These are phyloP conservation scores for Nothura maculosa DNA, from an alignment of 2,797 vertebrate genomes.

Conservation along the genomic window DNA sequence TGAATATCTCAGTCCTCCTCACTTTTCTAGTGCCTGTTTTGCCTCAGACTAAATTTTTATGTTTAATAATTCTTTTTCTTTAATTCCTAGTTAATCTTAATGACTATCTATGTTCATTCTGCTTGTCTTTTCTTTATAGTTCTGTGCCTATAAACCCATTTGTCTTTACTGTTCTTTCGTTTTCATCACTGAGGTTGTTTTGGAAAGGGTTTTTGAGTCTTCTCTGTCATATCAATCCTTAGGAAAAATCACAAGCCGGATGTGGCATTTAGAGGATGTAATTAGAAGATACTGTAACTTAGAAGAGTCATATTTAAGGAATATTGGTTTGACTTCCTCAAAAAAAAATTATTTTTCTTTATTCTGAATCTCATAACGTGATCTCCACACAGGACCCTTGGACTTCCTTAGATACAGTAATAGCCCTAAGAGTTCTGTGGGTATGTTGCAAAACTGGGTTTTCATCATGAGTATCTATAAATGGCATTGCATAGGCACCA, in stretches of 20 bases:
- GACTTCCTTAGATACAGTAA: neutral
- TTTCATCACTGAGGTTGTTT: neutral
- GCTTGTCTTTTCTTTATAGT: conserved; percentile 49
- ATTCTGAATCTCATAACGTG: neutral
- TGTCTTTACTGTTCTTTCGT: conserved; percentile 53
- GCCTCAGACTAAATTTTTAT: conserved; percentile 79
- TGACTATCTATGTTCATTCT: conserved; percentile 48
- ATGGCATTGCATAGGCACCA: neutral
- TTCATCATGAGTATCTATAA: neutral
- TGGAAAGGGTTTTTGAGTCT: conserved; percentile 7
- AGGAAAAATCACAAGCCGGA: neutral
- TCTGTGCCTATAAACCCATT: conserved; percentile 62
- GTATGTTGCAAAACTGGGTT: neutral
- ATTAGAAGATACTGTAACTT: neutral
- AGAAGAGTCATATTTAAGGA: neutral
- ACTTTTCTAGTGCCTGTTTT: conserved; percentile 71
- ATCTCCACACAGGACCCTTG: neutral
- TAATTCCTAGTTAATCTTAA: conserved; percentile 41
- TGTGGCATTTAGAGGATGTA: neutral
- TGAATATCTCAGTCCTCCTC: conserved; percentile 56
- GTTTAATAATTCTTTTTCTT: conserved; percentile 68
- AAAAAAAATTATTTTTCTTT: neutral
- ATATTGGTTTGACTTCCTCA: neutral
- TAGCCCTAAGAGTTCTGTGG: neutral
- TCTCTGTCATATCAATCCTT: neutral